Base-by-base conservation (phyloP, 2,113 vertebrate species). In the Ursus arctos region DNA sequence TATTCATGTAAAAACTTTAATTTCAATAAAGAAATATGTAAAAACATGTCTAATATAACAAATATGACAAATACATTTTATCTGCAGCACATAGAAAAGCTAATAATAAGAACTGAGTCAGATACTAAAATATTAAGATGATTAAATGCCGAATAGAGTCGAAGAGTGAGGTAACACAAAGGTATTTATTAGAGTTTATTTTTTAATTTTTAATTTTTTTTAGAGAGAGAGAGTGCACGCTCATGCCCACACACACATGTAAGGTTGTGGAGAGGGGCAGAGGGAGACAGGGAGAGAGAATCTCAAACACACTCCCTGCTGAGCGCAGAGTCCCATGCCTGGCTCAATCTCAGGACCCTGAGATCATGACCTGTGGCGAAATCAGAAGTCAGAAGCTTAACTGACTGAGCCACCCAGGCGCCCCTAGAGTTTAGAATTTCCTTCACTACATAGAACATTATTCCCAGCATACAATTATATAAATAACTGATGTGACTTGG, bases 121-220 rank as follows among this genome's bases (percentile, higher is more conserved):
- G 65, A 92, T 95, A 97, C 88, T 82, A 97, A 98, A 91, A 81
- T 80, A 82, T 80, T 81, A 94, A 92, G 51, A 94, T 93, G 0
- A 4, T 79, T 92, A 96, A 97, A 97, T 97, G 63, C 82, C 83
- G 83, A 95, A 93, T 86, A 94, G 89, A 97, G 81, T 14, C 87
- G 61, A 97, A 86, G 57, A 96, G 53, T 92, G 72, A 63, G 26
- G 36, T 88, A 69, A 93, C 88, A 96, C 18, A 85, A 93, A 96
- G 36, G 91, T 82, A 69, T 69, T 88, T 91, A 71, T 77, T 93
- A 28, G 74, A 92, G 88, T 95, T 94, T 10, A 67, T 77, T 69
- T 69, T 69, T 69, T 21, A 36, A 36, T n/a, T 67, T 67, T 28
- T 67, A 0, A 67, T 9, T 69, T 69, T 69, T 36, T 65, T 31